These are phyloP conservation scores for Strigamia crassipes DNA, from an alignment of 2,888 invertebrate species.

Conservation along the genomic window DNA sequence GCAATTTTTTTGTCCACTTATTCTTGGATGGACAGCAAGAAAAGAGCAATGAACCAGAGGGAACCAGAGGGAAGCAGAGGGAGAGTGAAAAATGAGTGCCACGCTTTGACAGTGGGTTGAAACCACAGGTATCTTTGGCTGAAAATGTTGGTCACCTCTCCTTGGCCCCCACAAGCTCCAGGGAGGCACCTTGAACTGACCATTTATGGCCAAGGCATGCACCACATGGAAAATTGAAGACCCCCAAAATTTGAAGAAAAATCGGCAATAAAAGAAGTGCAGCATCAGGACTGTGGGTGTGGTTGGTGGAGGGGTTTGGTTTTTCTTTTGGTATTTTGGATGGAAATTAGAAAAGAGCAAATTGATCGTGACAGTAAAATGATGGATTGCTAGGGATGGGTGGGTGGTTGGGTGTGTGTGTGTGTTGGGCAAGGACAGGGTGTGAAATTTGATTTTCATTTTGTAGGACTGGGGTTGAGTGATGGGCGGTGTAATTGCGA, in stretches of 20 bases:
- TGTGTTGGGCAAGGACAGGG: neutral
- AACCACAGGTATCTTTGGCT: conserved; percentile 1
- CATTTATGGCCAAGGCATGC: conserved; percentile 19
- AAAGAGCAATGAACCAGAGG: conserved; percentile 25
- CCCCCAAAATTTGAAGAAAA: too few relatives aligned
- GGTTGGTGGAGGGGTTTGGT: too few relatives aligned
- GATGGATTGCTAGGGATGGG: neutral
- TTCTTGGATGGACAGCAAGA: neutral
- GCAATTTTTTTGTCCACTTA: neutral
- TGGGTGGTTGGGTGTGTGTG: neutral
- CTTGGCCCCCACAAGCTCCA: conserved; percentile 18
- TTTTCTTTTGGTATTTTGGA: neutral
- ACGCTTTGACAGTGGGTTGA: conserved; percentile 40
- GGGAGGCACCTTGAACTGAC: neutral
- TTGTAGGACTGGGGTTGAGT: conserved; percentile 1
- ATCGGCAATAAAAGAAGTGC: too few relatives aligned
- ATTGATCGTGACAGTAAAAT: conserved; percentile 21
- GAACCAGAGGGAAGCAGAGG: too few relatives aligned
- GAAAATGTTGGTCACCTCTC: conserved; percentile 37
- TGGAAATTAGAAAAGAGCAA: conserved; percentile 1
- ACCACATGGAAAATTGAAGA: neutral
- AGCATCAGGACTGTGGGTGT: too few relatives aligned
- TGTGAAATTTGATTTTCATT: conserved; percentile 42
- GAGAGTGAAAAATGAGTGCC: conserved; percentile 31
- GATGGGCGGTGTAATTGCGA: conserved; percentile 27